These are phyloP conservation scores for Otis tarda DNA, from an alignment of 2,113 vertebrate species.

Conservation along the genomic window DNA sequence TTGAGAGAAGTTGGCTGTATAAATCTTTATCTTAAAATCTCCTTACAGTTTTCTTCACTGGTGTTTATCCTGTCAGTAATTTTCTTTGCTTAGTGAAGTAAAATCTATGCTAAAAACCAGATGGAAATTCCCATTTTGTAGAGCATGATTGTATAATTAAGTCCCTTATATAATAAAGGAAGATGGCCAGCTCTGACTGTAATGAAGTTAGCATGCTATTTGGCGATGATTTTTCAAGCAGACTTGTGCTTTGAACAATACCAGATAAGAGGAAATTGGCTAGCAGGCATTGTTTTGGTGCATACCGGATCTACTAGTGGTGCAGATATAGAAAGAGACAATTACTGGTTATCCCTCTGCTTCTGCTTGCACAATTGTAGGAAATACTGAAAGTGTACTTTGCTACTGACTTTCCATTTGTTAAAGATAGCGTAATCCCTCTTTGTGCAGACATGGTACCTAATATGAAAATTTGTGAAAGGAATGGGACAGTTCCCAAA, in stretches of 20 bases:
- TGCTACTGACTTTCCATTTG: neutral
- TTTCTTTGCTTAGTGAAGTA: neutral
- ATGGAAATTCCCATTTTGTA: neutral
- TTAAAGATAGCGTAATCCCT: neutral
- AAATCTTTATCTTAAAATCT: neutral
- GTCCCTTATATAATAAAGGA: neutral
- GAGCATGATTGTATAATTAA: neutral
- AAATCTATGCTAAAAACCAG: neutral
- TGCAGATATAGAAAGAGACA: neutral
- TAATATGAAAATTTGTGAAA: neutral
- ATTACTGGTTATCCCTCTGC: neutral
- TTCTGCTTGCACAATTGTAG: neutral
- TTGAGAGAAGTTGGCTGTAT: neutral
- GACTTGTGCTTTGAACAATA: neutral
- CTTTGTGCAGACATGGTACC: neutral
- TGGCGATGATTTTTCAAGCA: neutral
- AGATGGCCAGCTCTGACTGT: neutral
- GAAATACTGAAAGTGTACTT: neutral
- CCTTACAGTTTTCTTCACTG: neutral
- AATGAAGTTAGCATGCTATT: neutral
- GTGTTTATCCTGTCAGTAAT: neutral
- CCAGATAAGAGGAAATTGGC: neutral
- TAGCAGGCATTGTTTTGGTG: neutral
- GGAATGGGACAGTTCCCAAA: neutral
- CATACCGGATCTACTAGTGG: accelerated